These are phyloP conservation scores for Heliocidaris erythrogramma DNA, from an alignment of 35 echinoderm and acorn worm species.

Conservation along the genomic window DNA sequence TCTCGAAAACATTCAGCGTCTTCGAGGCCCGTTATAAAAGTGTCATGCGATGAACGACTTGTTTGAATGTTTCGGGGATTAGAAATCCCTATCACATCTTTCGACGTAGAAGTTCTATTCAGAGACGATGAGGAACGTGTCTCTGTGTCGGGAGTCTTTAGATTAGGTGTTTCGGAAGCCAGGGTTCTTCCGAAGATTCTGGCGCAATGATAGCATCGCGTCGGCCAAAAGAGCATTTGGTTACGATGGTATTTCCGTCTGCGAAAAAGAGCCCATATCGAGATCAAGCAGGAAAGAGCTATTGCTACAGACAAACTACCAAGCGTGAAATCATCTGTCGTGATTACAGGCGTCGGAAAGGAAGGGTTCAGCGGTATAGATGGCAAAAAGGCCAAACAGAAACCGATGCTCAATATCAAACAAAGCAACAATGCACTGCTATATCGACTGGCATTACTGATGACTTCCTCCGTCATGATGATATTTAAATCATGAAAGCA, in stretches of 20 bases:
- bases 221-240: background rate
- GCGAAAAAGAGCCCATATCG: background rate
- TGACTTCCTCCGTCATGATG: background rate
- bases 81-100: background rate
- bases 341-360: background rate
- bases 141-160: background rate
- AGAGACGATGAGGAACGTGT: background rate
- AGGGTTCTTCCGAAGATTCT: background rate
- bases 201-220: background rate
- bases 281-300: background rate
- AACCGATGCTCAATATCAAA: background rate
- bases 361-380: background rate
- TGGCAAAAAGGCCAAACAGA: background rate
- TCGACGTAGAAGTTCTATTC: background rate
- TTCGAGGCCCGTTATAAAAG: too few relatives aligned
- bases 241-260: background rate
- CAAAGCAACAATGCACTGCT: background rate
- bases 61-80: background rate
- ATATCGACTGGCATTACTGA: background rate
- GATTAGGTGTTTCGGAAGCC: background rate
- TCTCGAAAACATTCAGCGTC: background rate
- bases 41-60: background rate
- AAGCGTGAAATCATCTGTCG: background rate
- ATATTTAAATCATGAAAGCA: background rate
- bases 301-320: background rate